Conservation (phyloP, 2,113 vertebrate species). For the Pao palembangensis region DNA sequence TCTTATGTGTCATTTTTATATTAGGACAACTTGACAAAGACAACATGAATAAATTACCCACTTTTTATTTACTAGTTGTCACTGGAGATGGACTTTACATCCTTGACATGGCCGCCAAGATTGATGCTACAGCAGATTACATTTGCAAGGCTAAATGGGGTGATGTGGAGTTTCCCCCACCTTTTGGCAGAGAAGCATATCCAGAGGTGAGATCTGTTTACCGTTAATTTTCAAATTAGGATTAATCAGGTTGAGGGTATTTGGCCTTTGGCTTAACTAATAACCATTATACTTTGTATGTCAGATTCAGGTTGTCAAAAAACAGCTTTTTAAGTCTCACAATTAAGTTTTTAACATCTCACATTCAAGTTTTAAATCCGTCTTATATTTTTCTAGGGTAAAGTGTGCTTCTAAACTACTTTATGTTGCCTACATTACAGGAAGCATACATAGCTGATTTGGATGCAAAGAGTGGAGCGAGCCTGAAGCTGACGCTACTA, state of each 20-base stretch:
- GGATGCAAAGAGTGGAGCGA: conserved; percentile 96
- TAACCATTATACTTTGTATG: no score
- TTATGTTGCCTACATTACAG: conserved; percentile 61
- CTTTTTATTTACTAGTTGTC: conserved; percentile 75
- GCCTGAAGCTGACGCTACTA: conserved; percentile 91
- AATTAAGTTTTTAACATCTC: no score
- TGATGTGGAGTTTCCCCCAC: conserved; percentile 93
- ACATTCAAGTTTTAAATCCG: no score
- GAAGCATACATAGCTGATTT: conserved; percentile 97
- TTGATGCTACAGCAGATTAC: conserved; percentile 93
- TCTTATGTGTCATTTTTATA: background rate
- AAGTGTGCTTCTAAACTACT: background rate
- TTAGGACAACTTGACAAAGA: background rate
- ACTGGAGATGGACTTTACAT: conserved; percentile 83
- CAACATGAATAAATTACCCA: background rate
- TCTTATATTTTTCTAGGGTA: no score
- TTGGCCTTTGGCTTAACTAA: no score
- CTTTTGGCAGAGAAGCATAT: conserved; percentile 95
- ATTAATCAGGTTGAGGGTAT: no score
- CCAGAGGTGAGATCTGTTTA: conserved; percentile 82
- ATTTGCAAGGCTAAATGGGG: conserved; percentile 98
- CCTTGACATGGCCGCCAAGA: conserved; percentile 94
- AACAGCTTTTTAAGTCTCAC: no score
- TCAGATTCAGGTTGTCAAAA: no score
- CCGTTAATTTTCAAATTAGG: no score